A percentile compares a stretch with the other conserved stretches of the same genome.
Evolutionary conservation across 2,797 vertebrate species (phyloP).

Genomic region (Trachurus trachurus): DNA sequence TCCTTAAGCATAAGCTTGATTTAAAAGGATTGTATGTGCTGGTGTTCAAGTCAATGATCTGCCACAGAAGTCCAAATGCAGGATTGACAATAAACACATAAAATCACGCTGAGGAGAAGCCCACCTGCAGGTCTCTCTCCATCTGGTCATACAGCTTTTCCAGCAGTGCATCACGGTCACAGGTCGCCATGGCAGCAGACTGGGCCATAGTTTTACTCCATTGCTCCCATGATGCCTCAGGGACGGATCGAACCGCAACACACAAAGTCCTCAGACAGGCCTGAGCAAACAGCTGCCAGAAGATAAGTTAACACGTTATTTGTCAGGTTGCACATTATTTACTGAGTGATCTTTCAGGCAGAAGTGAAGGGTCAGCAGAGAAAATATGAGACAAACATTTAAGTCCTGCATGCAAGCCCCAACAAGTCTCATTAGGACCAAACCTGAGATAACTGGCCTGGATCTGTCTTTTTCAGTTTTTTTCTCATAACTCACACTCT

Average conservation of each 20-base stretch:
- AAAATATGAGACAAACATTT: conserved; percentile 35
- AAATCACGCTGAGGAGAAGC: conserved; percentile 5
- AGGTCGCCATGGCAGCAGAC: conserved; percentile 79
- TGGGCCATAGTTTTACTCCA: conserved; percentile 86
- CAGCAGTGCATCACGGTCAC: conserved; percentile 77
- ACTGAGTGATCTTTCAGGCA: conserved; percentile 23
- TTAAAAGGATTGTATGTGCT: neutral
- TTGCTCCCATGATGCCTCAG: conserved; percentile 78
- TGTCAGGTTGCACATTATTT: conserved; percentile 46
- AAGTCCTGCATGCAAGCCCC: neutral
- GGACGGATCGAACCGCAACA: conserved; percentile 90
- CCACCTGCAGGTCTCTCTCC: conserved; percentile 91
- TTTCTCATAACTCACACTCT: too few relatives aligned
- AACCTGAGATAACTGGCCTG: neutral
- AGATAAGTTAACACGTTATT: conserved; percentile 54
- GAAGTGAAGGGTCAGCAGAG: conserved; percentile 32
- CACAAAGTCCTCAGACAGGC: conserved; percentile 94
- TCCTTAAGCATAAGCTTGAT: neutral
- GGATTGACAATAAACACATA: conserved; percentile 12
- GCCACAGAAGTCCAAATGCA: conserved; percentile 1
- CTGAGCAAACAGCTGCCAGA: conserved; percentile 84
- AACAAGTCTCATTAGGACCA: conserved; percentile 3
- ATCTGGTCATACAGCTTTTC: conserved; percentile 90
- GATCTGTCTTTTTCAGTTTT: conserved; percentile 1
- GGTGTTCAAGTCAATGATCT: neutral